Evolutionary conservation across 2,113 vertebrate species (phyloP).

Genomic region (Agapornis roseicollis): DNA sequence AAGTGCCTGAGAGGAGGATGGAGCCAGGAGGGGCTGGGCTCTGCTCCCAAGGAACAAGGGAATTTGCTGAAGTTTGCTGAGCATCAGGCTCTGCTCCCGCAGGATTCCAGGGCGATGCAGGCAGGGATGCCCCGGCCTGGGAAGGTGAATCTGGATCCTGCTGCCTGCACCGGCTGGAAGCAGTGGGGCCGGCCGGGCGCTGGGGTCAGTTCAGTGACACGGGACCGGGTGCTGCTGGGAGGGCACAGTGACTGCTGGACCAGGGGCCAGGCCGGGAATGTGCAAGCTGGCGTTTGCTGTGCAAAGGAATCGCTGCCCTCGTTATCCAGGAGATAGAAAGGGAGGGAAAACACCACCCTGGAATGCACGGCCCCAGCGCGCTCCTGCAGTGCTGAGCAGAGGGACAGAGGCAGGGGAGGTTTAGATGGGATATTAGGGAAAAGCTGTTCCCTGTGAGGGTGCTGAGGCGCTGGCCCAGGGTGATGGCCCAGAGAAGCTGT

Average conservation of each 20-base stretch:
- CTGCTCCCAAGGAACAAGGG: too few species aligned
- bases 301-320: background rate
- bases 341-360: fast-evolving
- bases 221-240: background rate
- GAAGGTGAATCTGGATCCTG: background rate
- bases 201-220: background rate
- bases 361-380: fast-evolving
- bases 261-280: background rate
- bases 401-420: background rate
- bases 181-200: too few species aligned
- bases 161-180: background rate
- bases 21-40: background rate
- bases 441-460: too few species aligned
- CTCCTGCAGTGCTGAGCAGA: background rate
- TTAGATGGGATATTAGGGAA: too few species aligned
- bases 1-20: background rate
- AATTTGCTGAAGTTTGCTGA: fast-evolving
- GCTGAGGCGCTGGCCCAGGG: too few species aligned
- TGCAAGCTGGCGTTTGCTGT: slow-evolving; percentile 4
- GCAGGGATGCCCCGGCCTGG: fast-evolving
- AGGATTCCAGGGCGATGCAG: fast-evolving
- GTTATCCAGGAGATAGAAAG: fast-evolving
- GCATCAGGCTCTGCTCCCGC: background rate
- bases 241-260: fast-evolving
- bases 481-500: too few species aligned